Evolutionary conservation across 2,888 invertebrate genomes (phyloP).

Genomic region (Thereva unica): DNA sequence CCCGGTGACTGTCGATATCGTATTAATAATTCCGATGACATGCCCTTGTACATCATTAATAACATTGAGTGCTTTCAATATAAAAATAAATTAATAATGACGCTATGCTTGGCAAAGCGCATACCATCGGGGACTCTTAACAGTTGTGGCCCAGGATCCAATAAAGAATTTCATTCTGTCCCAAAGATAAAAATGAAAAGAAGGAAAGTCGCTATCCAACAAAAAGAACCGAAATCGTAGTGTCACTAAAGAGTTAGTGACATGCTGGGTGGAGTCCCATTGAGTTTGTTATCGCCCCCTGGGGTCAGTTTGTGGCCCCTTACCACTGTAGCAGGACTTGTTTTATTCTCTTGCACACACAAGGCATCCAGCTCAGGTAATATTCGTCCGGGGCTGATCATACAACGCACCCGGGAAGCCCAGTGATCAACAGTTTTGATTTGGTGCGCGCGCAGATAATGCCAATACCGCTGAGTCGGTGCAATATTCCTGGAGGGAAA

Average conservation of each 20-base stretch:
- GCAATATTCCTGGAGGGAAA: slow-evolving; percentile 27
- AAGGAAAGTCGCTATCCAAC: slow-evolving; percentile 18
- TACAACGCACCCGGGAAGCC: slow-evolving; percentile 19
- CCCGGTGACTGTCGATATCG: too few species aligned
- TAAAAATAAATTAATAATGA: slow-evolving; percentile 37
- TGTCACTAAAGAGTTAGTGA: slow-evolving; percentile 44
- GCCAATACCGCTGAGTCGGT: slow-evolving; percentile 30
- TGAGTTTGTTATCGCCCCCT: slow-evolving; percentile 43
- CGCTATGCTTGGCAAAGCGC: slow-evolving; percentile 11
- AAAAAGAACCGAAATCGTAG: slow-evolving; percentile 41
- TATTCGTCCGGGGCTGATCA: slow-evolving; percentile 6
- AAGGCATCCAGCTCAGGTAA: slow-evolving; percentile 14
- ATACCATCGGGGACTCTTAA: not conserved
- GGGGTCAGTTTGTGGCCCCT: slow-evolving; percentile 40
- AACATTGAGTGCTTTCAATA: slow-evolving; percentile 39
- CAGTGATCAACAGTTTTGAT: slow-evolving; percentile 28
- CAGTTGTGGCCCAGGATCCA: slow-evolving; percentile 9
- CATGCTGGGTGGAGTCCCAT: slow-evolving; percentile 43
- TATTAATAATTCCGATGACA: slow-evolving; percentile 42
- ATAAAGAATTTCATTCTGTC: slow-evolving; percentile 23
- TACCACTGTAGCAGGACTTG: slow-evolving; percentile 17
- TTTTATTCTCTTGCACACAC: slow-evolving; percentile 8
- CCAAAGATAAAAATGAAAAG: slow-evolving; percentile 5
- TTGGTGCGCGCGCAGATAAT: slow-evolving; percentile 34
- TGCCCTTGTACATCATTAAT: slow-evolving; percentile 42